Evolutionary conservation across 2,888 invertebrate genomes (phyloP).

Genomic region (Epinotia demarniana): DNA sequence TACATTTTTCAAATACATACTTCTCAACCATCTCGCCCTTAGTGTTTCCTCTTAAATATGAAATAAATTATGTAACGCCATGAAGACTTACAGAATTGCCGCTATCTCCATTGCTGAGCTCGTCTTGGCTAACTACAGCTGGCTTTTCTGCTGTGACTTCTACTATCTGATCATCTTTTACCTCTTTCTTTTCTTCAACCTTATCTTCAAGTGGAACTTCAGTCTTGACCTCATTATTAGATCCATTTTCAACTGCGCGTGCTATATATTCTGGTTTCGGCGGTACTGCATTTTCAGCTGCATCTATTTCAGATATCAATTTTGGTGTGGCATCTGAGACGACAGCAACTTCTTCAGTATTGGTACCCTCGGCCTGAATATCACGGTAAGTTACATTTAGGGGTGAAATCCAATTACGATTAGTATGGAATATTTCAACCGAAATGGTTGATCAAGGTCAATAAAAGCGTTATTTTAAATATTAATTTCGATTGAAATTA

Average conservation of each 20-base stretch:
- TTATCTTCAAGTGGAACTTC: slow-evolving; percentile 12
- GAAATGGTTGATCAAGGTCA: too few relatives aligned
- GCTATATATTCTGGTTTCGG: not conserved
- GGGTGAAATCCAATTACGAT: too few relatives aligned
- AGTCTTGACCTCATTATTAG: slow-evolving; percentile 11
- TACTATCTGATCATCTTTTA: slow-evolving; percentile 3
- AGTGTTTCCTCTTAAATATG: too few relatives aligned
- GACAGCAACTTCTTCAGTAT: slow-evolving; percentile 24
- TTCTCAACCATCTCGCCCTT: too few relatives aligned
- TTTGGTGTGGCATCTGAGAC: slow-evolving; percentile 7
- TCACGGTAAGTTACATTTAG: not conserved
- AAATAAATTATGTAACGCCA: not conserved
- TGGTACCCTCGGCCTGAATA: slow-evolving; percentile 55
- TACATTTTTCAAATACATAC: too few relatives aligned
- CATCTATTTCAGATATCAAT: slow-evolving; percentile 5
- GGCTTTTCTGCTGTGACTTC: slow-evolving; percentile 11
- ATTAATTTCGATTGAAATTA: too few relatives aligned
- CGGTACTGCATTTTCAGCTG: slow-evolving; percentile 1
- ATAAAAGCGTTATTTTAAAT: too few relatives aligned
- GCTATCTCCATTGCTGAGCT: slow-evolving; percentile 12
- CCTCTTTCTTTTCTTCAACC: slow-evolving; percentile 11
- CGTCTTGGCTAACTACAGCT: slow-evolving; percentile 26
- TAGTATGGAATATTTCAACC: too few relatives aligned
- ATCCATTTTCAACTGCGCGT: slow-evolving; percentile 10
- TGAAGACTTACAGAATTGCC: slow-evolving; percentile 20